phyloP scores from a whole-genome alignment of 2,888 invertebrate species.

The Ganaspis brasiliensis region DNA sequence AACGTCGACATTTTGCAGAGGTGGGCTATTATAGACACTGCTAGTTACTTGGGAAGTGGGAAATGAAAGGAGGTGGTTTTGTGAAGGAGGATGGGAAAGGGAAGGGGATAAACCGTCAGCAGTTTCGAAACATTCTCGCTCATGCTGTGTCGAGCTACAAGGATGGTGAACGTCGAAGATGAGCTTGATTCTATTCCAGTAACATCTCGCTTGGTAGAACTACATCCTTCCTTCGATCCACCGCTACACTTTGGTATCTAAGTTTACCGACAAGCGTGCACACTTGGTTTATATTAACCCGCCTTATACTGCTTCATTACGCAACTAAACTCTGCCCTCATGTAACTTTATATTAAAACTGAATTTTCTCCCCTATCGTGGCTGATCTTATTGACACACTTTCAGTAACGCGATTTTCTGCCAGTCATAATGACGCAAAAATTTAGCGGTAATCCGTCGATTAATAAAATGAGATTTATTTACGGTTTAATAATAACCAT shows the following conservation, averaged over 20 bases:
- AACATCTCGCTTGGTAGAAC: constrained; percentile 70
- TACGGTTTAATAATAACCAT: no score
- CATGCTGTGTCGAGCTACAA: constrained; percentile 52
- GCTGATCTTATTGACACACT: background rate
- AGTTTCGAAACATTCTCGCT: constrained; percentile 67
- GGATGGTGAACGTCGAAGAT: constrained; percentile 49
- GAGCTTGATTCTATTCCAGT: constrained; percentile 56
- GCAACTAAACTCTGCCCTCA: constrained; percentile 60
- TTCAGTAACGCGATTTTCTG: background rate
- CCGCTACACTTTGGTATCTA: constrained; percentile 65
- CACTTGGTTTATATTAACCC: constrained; percentile 74
- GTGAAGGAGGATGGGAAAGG: constrained; percentile 41
- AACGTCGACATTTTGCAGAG: constrained; percentile 72
- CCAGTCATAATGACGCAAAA: background rate
- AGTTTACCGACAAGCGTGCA: constrained; percentile 73
- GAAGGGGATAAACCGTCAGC: constrained; percentile 57
- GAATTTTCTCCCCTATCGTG: background rate
- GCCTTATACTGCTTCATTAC: constrained; percentile 74
- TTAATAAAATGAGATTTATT: no score
- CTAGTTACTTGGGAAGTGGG: constrained; percentile 71
- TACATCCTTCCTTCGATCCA: constrained; percentile 63
- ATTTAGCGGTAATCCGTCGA: no score
- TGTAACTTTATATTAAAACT: constrained; percentile 11
- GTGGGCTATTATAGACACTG: constrained; percentile 73
- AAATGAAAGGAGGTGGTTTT: constrained; percentile 39